Percentiles rank a stretch among this genome's conserved stretches.
Conservation (phyloP, 2,797 vertebrate species). For the Iguana delicatissima region DNA sequence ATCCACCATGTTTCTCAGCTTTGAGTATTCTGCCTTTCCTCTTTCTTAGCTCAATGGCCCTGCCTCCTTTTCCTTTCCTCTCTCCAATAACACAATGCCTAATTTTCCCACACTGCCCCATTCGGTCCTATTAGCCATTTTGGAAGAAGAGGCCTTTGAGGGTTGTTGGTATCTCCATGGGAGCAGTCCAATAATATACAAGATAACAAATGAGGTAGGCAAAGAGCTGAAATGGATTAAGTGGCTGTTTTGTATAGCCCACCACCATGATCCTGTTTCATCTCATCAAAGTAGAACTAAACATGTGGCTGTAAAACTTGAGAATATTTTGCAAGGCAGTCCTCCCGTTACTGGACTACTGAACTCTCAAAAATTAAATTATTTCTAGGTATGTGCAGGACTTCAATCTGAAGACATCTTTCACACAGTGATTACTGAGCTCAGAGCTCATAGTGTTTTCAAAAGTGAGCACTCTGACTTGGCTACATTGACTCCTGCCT, state of each 20-base stretch:
- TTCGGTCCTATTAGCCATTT: constrained; percentile 43
- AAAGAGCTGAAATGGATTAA: constrained; percentile 3
- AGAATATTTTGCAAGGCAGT: neutral
- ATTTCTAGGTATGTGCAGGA: neutral
- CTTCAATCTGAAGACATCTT: neutral
- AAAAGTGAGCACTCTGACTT: neutral
- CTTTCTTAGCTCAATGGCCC: neutral
- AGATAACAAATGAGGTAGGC: neutral
- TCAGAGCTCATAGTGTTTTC: neutral
- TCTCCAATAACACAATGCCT: neutral
- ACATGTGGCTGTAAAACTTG: accelerated
- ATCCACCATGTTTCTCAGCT: neutral
- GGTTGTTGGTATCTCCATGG: constrained; percentile 50
- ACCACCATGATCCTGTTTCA: neutral
- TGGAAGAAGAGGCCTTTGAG: constrained; percentile 27
- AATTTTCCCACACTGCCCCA: neutral
- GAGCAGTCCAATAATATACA: constrained; percentile 50
- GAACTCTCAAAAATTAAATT: constrained; percentile 2
- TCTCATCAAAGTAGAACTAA: accelerated
- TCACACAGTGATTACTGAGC: neutral
- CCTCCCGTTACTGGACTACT: neutral
- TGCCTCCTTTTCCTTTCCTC: constrained; percentile 14
- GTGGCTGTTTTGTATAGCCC: accelerated
- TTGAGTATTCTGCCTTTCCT: constrained; percentile 5
- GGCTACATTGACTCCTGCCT: neutral